Evolutionary conservation across 30 jellyfish, hydroid and myxozoan genomes (phyloP).

Genomic region (Hydractinia symbiolongicarpus): DNA sequence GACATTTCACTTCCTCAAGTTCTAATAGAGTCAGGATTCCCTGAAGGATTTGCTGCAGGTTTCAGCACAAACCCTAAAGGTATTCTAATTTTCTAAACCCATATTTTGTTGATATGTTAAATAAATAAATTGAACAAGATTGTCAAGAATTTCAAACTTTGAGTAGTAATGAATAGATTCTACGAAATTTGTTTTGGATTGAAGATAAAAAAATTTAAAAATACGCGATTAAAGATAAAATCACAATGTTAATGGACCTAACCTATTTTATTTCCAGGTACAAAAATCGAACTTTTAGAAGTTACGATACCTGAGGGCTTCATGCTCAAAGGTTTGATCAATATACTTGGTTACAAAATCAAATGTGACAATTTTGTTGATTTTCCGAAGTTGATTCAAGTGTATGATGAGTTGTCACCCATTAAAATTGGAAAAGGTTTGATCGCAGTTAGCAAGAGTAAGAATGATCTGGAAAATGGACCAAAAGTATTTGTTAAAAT

Average conservation of each 20-base stretch:
- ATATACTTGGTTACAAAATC: conserved; percentile 18
- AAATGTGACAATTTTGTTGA: not conserved
- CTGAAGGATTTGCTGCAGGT: conserved; percentile 70
- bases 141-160: too few species aligned
- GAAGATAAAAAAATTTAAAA: too few species aligned
- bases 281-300: not conserved
- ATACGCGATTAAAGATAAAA: too few species aligned
- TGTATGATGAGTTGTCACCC: conserved; percentile 10
- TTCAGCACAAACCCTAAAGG: conserved; percentile 35
- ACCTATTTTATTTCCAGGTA: not conserved
- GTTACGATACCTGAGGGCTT: not conserved
- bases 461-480: conserved; percentile 12
- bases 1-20: conserved; percentile 64
- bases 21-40: conserved; percentile 83
- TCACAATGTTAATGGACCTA: not conserved
- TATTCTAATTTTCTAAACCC: not conserved
- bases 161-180: too few species aligned
- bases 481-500: conserved; percentile 15
- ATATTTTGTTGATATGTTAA: not conserved
- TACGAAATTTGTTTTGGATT: too few species aligned
- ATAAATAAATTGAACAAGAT: not conserved
- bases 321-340: conserved; percentile 6
- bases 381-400: conserved; percentile 5
- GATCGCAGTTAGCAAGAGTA: not conserved
- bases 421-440: conserved; percentile 5